Evolutionary conservation across 2,888 invertebrate species (phyloP), one percentile per base, ranked within the genome.

Genomic region (Idaea aversata): DNA sequence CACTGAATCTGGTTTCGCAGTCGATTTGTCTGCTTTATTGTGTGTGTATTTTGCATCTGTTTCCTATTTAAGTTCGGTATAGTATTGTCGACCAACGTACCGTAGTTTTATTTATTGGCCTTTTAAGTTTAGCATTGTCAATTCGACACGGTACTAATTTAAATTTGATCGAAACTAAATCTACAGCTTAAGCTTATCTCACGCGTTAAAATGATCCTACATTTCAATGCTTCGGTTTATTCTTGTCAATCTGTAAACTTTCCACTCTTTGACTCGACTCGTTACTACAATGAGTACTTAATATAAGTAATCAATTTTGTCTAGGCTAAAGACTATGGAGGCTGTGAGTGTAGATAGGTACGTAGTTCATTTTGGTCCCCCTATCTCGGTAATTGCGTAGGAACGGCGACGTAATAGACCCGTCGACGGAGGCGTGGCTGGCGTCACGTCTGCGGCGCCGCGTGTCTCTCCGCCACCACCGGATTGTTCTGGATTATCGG

Each of bases 381-480:
- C 75, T 74, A 76, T 76, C 75, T 74, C 73, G 74, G 77, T 80
- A 81, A 80, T 80, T 78, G 78, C 77, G 76, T 81, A 73, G 76
- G 75, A 79, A 79, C 74, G 71, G 74, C 80, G 79, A 76, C 78
- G 80, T 80, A 84, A 82, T 82, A 78, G 77, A 83, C 78, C 77
- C 82, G 81, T 81, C 79, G 80, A 80, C 77, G 85, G 84, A 86
- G 91, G 91, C 89, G 90, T 88, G 90, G 89, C 77, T 76, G 81
- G 80, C 87, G 86, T 88, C 89, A 89, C 86, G 89, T 84, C 89
- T 83, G 83, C 87, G 88, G 88, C 90, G 88, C 89, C 89, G 78
- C 79, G 81, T 83, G 83, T 84, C 74, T 80, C 13, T 47, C 47
- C 10, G 47, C 47, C 47, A 68, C 79, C 71, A 81, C 82, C 80